Evolutionary conservation across 2,888 invertebrate species (phyloP), one percentile per base, ranked within the genome.

Genomic region (Drosophila lutescens): DNA sequence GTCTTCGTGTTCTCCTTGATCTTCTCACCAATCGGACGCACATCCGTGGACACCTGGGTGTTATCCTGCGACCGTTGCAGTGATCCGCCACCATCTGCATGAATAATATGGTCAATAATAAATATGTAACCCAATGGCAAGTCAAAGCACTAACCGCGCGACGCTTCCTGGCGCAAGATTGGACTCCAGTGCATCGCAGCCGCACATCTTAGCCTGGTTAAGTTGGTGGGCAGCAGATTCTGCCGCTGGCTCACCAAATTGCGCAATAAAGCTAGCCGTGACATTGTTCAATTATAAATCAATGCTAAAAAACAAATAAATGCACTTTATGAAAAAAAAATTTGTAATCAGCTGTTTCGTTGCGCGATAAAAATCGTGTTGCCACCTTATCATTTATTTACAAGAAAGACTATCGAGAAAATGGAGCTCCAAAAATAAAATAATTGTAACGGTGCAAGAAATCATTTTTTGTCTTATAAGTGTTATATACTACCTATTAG

Each of bases 1-100:
- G 98, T 98, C 92, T 98, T 97, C 2, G 97, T 96, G 15, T 96
- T 96, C 93, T 98, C 97, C 91, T 97, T 98, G 2, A 97, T 96
- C 94, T 95, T 95, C 86, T 95, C 95, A 13, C 95, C 95, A 10
- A 95, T 85, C 8, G 95, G 95, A 65, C 94, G 93, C 2, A 95
- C 95, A 91, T 95, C 90, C 0, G 90, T 91, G 1, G 92, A 91
- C 0, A 92, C 78, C 66, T 90, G 89, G 26, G 79, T 75, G 1
- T 67, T 65, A 4, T 67, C 74, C 12, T 65, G 59, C 0, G 88
- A 77, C 30, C 76, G 62, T 51, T 86, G 89, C 32, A 86, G 15
- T 0, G 80, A 67, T 0, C 75, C 63, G 4, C 69, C 57, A 15
- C 63, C 50, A 23, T 49, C 73, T 81, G 13, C 10, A 26, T 12